Evolutionary conservation across 2,888 invertebrate species (phyloP).

Genomic region (Spodoptera littoralis): DNA sequence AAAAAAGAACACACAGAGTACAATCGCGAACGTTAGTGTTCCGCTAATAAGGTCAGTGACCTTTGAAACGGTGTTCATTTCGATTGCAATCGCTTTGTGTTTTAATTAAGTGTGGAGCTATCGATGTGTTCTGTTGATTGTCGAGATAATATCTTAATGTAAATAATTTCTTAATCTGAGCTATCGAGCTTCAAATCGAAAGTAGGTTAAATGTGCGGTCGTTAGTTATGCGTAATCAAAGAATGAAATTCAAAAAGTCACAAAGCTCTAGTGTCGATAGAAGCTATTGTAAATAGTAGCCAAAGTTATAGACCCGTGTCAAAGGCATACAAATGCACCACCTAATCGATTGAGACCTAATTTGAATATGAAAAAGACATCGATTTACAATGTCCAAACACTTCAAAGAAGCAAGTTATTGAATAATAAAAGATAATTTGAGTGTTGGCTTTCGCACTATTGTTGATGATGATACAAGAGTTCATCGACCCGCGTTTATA

Average conservation of each 20-base stretch:
- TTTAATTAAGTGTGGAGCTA: slow-evolving; percentile 54
- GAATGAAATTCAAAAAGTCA: background rate
- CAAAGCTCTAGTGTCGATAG: slow-evolving; percentile 5
- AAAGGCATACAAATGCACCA: slow-evolving; percentile 27
- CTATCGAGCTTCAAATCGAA: slow-evolving; percentile 25
- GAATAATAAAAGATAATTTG: slow-evolving; percentile 62
- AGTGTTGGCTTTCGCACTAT: slow-evolving; percentile 61
- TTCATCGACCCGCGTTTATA: slow-evolving; percentile 78
- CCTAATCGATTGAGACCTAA: slow-evolving; percentile 42
- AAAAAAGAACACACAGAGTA: slow-evolving; percentile 50
- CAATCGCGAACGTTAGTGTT: slow-evolving; percentile 70
- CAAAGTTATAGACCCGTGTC: slow-evolving; percentile 11
- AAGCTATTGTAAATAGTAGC: slow-evolving; percentile 10
- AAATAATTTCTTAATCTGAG: slow-evolving; percentile 52
- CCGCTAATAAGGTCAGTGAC: slow-evolving; percentile 75
- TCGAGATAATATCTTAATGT: slow-evolving; percentile 56
- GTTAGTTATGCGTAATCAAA: slow-evolving; percentile 2
- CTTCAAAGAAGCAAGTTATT: slow-evolving; percentile 46
- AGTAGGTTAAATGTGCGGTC: slow-evolving; percentile 25
- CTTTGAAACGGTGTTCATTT: slow-evolving; percentile 55
- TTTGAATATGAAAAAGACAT: slow-evolving; percentile 57
- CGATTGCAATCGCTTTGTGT: slow-evolving; percentile 57
- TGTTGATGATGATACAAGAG: slow-evolving; percentile 72
- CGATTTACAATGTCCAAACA: slow-evolving; percentile 52
- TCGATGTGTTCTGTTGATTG: slow-evolving; percentile 46